Conservation (phyloP, 2,888 invertebrate genomes). For the Hydrotaea diabolus region DNA sequence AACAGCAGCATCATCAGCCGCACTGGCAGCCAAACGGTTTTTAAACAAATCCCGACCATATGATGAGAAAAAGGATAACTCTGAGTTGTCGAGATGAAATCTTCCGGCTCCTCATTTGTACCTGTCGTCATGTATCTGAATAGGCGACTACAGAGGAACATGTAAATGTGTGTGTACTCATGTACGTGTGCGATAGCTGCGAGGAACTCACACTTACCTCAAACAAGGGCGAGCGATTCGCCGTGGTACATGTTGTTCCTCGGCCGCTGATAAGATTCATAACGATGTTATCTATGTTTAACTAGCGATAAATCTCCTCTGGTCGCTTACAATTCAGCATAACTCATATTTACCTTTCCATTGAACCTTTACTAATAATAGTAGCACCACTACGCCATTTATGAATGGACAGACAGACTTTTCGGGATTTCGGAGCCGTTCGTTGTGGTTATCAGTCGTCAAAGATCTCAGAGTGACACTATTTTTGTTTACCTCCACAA, state of each 20-base stretch:
- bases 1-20: too few relatives aligned
- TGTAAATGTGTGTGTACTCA: too few relatives aligned
- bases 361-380: background rate
- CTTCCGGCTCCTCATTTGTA: slow-evolving; percentile 34
- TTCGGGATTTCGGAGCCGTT: background rate
- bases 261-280: slow-evolving; percentile 33
- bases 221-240: background rate
- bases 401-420: background rate
- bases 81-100: background rate
- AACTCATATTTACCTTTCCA: background rate
- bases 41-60: background rate
- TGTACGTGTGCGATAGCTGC: background rate
- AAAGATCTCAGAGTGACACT: slow-evolving; percentile 47
- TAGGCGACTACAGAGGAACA: background rate
- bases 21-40: background rate
- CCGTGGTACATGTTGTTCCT: background rate
- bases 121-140: slow-evolving; percentile 42
- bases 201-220: background rate
- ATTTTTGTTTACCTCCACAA: slow-evolving; percentile 14
- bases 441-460: slow-evolving; percentile 50
- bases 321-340: background rate
- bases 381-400: too few relatives aligned
- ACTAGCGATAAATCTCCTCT: slow-evolving; percentile 52
- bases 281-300: slow-evolving; percentile 49
- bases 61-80: background rate